Evolutionary conservation across 2,113 vertebrate genomes (phyloP).

Genomic region (Notothenia rossii): DNA sequence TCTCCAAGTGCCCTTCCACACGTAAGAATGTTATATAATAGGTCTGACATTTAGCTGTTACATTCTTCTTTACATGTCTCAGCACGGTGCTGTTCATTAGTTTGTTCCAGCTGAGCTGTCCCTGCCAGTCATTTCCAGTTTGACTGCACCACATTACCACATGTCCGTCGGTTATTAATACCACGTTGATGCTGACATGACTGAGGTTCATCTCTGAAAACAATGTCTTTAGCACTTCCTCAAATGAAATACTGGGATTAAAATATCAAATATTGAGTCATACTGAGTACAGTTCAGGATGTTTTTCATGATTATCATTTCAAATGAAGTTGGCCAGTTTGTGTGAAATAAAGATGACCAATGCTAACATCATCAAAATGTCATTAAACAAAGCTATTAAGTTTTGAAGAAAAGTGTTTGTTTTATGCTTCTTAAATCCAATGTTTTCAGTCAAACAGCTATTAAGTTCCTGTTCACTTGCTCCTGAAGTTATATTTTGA

Average conservation of each 20-base stretch:
- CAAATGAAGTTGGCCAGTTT: background rate
- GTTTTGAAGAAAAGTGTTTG: too few species aligned
- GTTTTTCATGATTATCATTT: too few species aligned
- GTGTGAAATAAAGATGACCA: background rate
- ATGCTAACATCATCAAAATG: too few species aligned
- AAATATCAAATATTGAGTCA: background rate
- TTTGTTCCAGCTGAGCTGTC: background rate
- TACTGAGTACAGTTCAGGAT: background rate
- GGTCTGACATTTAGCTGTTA: slow-evolving; percentile 18
- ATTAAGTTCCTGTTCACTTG: background rate
- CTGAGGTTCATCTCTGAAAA: background rate
- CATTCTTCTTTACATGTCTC: background rate
- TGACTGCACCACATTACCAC: too few species aligned
- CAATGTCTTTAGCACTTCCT: background rate
- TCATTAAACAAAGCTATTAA: too few species aligned
- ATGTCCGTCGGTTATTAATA: background rate
- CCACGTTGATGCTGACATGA: background rate
- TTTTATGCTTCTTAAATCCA: too few species aligned
- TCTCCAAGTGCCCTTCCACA: slow-evolving; percentile 88
- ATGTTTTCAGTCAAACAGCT: too few species aligned
- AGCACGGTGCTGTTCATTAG: background rate
- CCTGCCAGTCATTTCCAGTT: background rate
- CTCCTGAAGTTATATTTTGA: background rate
- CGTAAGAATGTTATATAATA: slow-evolving; percentile 79
- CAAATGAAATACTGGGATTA: background rate